phyloP scores from a whole-genome alignment of 2,888 invertebrate genomes.

The Torymus auratus region DNA sequence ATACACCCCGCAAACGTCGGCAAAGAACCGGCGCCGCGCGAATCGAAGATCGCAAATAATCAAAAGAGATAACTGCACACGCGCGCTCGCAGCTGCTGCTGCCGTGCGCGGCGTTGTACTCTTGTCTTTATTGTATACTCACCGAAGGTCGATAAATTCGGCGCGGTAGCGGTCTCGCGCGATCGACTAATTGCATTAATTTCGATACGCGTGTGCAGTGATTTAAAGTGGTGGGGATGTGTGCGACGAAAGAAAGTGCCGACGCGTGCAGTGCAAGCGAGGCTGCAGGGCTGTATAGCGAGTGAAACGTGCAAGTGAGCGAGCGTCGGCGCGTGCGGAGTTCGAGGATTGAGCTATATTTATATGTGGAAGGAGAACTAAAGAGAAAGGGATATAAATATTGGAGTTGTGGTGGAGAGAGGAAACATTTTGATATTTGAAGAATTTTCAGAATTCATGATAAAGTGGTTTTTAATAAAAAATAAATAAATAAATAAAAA shows the following conservation, averaged over 20 bases:
- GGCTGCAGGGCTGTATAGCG: no score
- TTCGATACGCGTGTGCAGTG: constrained; percentile 14
- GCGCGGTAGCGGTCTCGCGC: constrained; percentile 27
- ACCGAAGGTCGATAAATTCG: constrained; percentile 47
- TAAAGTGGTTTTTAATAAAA: no score
- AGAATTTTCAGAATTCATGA: no score
- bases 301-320: no score
- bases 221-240: constrained; percentile 16
- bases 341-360: no score
- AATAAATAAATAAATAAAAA: no score
- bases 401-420: no score
- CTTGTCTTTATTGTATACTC: constrained; percentile 28
- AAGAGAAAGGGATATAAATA: no score
- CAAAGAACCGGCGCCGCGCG: background rate
- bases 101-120: background rate
- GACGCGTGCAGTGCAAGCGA: background rate
- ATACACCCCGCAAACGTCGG: no score
- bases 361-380: no score
- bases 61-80: background rate
- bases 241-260: constrained; percentile 27
- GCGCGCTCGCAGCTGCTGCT: constrained; percentile 5
- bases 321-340: no score
- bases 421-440: no score
- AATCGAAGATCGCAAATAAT: constrained; percentile 22
- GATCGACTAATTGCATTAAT: constrained; percentile 56